A percentile compares a stretch with the other conserved stretches of the same genome.
Conservation (phyloP, 2,797 vertebrate species). For the Sebastes hubbsi region DNA sequence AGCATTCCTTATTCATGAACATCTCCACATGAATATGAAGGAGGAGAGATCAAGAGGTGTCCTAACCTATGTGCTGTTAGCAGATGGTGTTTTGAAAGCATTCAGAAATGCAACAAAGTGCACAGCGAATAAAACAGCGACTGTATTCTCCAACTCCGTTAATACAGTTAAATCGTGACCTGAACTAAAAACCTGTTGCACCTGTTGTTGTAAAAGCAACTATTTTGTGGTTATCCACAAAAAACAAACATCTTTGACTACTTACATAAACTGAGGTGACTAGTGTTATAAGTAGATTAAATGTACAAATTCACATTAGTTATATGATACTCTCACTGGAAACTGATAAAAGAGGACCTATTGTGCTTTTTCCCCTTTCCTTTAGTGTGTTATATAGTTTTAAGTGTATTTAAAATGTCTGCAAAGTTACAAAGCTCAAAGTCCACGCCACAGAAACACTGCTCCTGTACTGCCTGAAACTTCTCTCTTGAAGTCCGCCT, state of each 20-base stretch:
- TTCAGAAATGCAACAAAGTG: neutral
- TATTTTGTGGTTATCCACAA: neutral
- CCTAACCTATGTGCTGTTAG: neutral
- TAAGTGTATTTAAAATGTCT: no score
- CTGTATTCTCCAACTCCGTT: neutral
- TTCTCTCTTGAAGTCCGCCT: no score
- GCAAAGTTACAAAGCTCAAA: no score
- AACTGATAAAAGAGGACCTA: neutral
- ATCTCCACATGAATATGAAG: conserved; percentile 9
- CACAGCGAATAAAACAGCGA: neutral
- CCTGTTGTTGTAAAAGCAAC: neutral
- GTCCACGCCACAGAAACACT: no score
- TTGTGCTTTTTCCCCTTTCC: no score
- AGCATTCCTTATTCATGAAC: conserved; percentile 24
- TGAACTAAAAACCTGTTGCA: neutral
- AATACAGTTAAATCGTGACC: neutral
- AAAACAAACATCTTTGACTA: neutral
- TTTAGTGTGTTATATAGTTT: no score
- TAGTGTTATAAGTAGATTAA: neutral
- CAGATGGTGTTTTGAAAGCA: conserved; percentile 26
- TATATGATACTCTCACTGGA: neutral
- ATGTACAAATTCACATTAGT: neutral
- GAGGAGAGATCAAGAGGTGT: conserved; percentile 8
- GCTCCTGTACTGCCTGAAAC: no score
- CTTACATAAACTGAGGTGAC: neutral